Base-by-base conservation (phyloP, 1,140 invertebrate genomes). In the Araneus ventricosus region DNA sequence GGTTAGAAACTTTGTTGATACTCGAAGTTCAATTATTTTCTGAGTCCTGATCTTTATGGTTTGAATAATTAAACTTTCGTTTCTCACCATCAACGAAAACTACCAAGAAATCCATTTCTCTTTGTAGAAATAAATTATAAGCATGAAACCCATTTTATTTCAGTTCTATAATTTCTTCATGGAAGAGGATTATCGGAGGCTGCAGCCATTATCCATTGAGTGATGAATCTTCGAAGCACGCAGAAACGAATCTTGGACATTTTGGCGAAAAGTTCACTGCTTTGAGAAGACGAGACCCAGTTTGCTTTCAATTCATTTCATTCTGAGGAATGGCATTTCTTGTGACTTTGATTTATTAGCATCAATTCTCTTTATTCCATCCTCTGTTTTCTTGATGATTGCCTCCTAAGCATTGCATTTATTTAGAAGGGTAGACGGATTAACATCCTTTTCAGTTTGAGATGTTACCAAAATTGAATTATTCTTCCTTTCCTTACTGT, bases 241-340 rank as follows among this genome's bases (percentile, higher is more conserved):
- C 30, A 34, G 67, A 75, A 75, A 75, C 34, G 67, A 75, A 75
- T 75, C 67, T 75, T 4, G 24, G 63, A 70, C 63, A 30, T 70
- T 70, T 30, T 75, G 67, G 67, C 30, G 67, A 75, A 75, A 75
- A 75, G 67, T 37, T 75, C 67, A 5, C 30, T 34, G 27, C 34
- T 34, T 20, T 75, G 34, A 75, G 67, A 75, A 75, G 67, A 75
- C 34, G 67, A 75, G 67, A 75, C 27, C 67, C 67, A 34, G 30
- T 75, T 75, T 75, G 30, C 34, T 75, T 75, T 75, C 30, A 75
- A 75, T 75, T 30, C 30, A 75, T 37, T 75, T 75, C 67, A 22
- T 75, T 75, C 30, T 75, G 67, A 75, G 27, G 27, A 75, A 75
- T 75, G 67, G 67, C 67, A 75, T 75, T 75, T 75, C 67, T 75